Evolutionary conservation across 2,888 invertebrate genomes (phyloP).

Genomic region (Odontomyia ornata): DNA sequence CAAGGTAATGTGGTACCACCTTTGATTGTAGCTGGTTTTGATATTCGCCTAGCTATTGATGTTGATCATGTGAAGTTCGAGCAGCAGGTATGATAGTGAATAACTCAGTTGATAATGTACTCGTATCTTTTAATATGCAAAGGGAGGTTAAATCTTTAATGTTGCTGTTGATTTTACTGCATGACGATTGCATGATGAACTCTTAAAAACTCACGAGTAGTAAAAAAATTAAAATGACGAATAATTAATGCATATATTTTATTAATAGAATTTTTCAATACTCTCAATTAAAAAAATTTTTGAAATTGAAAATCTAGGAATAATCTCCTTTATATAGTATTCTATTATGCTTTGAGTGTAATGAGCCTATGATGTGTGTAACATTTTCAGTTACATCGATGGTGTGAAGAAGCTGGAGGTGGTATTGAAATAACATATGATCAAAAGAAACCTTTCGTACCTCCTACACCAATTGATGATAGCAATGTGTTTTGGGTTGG

Average conservation of each 20-base stretch:
- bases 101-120: not conserved
- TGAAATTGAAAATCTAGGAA: too few species aligned
- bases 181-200: too few species aligned
- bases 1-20: constrained; percentile 85
- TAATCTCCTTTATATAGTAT: too few species aligned
- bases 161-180: too few species aligned
- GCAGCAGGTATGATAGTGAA: constrained; percentile 66
- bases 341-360: too few species aligned
- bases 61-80: constrained; percentile 69
- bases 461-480: constrained; percentile 71
- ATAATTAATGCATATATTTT: too few species aligned
- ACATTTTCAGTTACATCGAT: constrained; percentile 55
- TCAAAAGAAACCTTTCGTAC: constrained; percentile 70
- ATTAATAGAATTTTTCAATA: too few species aligned
- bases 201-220: too few species aligned
- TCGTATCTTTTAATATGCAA: not conserved
- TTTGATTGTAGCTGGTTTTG: constrained; percentile 72
- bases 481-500: constrained; percentile 78
- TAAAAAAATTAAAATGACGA: too few species aligned
- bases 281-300: too few species aligned
- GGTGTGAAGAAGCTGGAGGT: constrained; percentile 77
- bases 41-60: constrained; percentile 71
- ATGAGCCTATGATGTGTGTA: too few species aligned
- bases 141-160: too few species aligned
- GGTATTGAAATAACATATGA: constrained; percentile 74